phyloP scores from a whole-genome alignment of 2,888 invertebrate species.

The Nephrotoma guestfalica region DNA sequence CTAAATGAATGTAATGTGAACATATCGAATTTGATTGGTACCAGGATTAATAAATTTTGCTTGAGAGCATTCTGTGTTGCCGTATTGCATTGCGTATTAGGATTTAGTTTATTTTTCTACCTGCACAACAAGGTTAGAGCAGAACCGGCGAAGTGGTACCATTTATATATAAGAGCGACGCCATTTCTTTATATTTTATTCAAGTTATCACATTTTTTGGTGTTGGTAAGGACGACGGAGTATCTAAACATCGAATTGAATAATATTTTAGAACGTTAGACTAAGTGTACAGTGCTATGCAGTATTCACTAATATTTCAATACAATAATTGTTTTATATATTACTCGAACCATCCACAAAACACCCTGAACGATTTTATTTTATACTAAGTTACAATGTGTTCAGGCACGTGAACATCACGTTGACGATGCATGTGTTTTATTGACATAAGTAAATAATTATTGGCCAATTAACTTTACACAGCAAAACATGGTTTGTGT shows the following conservation, averaged over 20 bases:
- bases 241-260: neutral
- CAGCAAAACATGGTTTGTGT: too few species aligned
- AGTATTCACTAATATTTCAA: too few species aligned
- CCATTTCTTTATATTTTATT: neutral
- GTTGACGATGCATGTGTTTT: too few species aligned
- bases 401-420: too few species aligned
- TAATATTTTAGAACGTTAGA: neutral
- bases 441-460: too few species aligned
- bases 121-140: neutral
- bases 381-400: too few species aligned
- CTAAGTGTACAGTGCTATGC: too few species aligned
- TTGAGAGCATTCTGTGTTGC: neutral
- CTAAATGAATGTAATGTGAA: neutral
- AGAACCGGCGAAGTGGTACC: neutral
- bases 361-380: too few species aligned
- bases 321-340: too few species aligned
- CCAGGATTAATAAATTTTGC: neutral
- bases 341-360: too few species aligned
- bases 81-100: neutral
- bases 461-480: too few species aligned
- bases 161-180: neutral
- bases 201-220: neutral
- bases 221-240: neutral
- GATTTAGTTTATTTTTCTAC: neutral
- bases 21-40: neutral